Percentiles rank a stretch among this genome's conserved stretches.
Evolutionary conservation across 2,888 invertebrate species (phyloP).

Genomic region (Iphiclides podalirius): DNA sequence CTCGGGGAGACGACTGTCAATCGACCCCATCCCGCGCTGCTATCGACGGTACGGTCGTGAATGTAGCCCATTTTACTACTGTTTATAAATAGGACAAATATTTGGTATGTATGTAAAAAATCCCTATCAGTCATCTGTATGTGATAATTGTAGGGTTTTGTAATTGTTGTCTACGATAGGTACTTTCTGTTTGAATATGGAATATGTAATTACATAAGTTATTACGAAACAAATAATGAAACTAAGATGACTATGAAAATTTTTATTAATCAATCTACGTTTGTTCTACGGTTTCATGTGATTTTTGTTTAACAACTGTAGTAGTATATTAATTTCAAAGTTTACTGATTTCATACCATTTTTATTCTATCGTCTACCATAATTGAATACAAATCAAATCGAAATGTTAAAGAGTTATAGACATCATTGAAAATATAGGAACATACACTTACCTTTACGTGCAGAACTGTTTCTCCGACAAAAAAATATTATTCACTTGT

Average conservation of each 20-base stretch:
- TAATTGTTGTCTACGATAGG: too few relatives aligned
- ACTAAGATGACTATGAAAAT: conserved; percentile 1
- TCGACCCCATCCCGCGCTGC: too few relatives aligned
- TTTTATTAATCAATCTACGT: conserved; percentile 6
- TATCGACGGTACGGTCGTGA: too few relatives aligned
- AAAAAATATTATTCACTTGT: conserved; percentile 50
- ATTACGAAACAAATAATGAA: conserved; percentile 6
- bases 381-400: neutral
- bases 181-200: neutral
- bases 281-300: conserved; percentile 7
- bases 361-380: neutral
- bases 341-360: neutral
- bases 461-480: conserved; percentile 40
- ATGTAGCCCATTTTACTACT: too few relatives aligned
- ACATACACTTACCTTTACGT: conserved; percentile 60
- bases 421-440: conserved; percentile 30
- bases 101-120: too few relatives aligned
- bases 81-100: too few relatives aligned
- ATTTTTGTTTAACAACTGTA: neutral
- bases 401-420: conserved; percentile 4
- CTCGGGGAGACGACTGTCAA: too few relatives aligned
- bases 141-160: too few relatives aligned
- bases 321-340: conserved; percentile 2
- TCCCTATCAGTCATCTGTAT: too few relatives aligned
- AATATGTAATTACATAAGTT: conserved; percentile 2